Base-by-base conservation (phyloP, 2,113 vertebrate species). In the Poeciliopsis retropinna region DNA sequence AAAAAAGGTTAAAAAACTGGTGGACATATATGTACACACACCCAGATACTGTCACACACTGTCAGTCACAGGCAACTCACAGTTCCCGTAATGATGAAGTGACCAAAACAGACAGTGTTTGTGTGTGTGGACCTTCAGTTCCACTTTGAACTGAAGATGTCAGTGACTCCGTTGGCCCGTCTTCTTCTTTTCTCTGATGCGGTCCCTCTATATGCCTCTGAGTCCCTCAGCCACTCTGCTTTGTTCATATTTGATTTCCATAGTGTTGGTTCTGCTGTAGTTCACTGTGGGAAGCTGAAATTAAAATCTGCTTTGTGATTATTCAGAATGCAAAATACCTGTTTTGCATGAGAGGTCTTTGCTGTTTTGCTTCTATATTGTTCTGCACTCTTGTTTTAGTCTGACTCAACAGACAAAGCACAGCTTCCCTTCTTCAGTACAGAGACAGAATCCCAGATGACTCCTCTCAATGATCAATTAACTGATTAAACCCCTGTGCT, bases 161-260 rank as follows among this genome's bases (percentile, higher is more conserved):
- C 88, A 85, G 85, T 28, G 44, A 78, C 77, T 84, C 85, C 47
- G 67, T 60, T 27, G 31, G 29, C 73, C 57, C 13, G n/a, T 76
- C 78, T 64, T 69, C 73, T 71, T 76, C 69, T 34, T 47, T 57
- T 25, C 71, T 85, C 77, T 79, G 80, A 85, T 79, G 83, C 78
- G 8, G 63, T 62, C 73, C 71, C 64, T 65, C 61, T 10, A 5
- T 32, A 27, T 11, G 47, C 39, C 74, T 78, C 22, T 64, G 31
- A 81, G 81, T 79, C 79, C 81, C 69, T 70, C 9, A 22, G 29
- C 31, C 17, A 4, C 64, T 65, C 30, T 73, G 79, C 87, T 92
- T 92, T 93, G 89, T 93, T 92, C 85, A 85, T 83, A 85, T 85
- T 78, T 87, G 84, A 92, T 90, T 92, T 87, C 88, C 89, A 85